Base-by-base conservation (phyloP, 1,140 invertebrate species). In the Drosophila busckii region DNA sequence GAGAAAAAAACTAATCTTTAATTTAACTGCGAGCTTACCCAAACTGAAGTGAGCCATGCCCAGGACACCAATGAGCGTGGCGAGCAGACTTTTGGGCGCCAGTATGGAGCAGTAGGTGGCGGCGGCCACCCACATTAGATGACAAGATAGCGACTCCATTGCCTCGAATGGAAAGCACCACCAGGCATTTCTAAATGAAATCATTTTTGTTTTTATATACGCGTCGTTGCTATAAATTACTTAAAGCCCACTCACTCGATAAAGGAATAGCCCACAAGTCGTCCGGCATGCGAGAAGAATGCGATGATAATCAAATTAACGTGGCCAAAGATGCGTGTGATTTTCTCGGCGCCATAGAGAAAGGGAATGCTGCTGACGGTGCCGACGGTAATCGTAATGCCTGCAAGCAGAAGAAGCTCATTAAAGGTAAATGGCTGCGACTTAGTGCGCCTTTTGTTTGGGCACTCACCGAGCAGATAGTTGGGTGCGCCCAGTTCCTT, bases 61-160 rank as follows among this genome's bases (percentile, higher is more conserved):
- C 20, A 95, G 88, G 1, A 96, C 90, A 23, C 94, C 94, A 62
- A 95, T 94, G 10, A 96, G 88, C 3, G 94, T 96, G 9, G 94
- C 94, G 12, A 95, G 86, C 26, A 96, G 86, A 68, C 91, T 94
- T 86, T 93, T 93, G 0, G 95, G 94, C 9, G 94, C 92, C 40
- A 96, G 88, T 70, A 94, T 89, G 5, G 93, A 92, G 80, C 93
- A 94, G 85, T 96, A 96, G 0, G 94, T 95, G 3, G 94, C 93
- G 1, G 94, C 93, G n/a, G 94, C 93, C 4, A 95, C 93, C 93
- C 94, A 96, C 93, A 96, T 94, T 22, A 97, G 87, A 78, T 95
- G 94, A 38, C 94, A 94, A 0, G 94, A 95, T 4, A 96, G 88
- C 1, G 93, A 92, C 88, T 97, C 94, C 89, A 95, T 91, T 0